These are phyloP conservation scores for Zeus faber DNA, from an alignment of 2,113 vertebrate species.

Conservation along the genomic window DNA sequence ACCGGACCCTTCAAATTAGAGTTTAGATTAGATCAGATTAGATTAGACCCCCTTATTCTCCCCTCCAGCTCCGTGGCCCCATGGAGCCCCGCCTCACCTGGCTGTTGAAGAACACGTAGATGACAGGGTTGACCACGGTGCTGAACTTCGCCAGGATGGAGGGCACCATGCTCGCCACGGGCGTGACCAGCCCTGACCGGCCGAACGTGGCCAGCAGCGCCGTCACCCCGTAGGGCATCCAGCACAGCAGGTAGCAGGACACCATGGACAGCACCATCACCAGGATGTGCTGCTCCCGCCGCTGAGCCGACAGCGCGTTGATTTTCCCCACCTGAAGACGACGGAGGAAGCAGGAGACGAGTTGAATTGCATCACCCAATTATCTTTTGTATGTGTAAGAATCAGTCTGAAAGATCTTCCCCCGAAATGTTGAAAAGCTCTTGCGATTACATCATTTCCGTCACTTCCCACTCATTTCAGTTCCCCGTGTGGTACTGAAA, in stretches of 20 bases:
- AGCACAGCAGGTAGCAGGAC: slow-evolving; percentile 80
- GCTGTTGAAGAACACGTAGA: slow-evolving; percentile 86
- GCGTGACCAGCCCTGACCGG: slow-evolving; percentile 74
- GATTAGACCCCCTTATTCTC: neutral
- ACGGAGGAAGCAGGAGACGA: neutral
- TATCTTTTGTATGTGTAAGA: no score
- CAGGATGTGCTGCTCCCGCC: slow-evolving; percentile 79
- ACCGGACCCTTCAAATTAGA: no score
- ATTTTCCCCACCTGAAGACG: slow-evolving; percentile 76
- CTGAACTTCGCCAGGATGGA: slow-evolving; percentile 85
- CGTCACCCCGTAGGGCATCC: slow-evolving; percentile 82
- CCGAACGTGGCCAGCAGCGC: slow-evolving; percentile 82
- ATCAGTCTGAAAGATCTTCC: no score
- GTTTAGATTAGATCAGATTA: no score
- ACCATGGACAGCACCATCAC: slow-evolving; percentile 82
- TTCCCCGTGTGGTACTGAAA: no score
- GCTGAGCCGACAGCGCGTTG: slow-evolving; percentile 74
- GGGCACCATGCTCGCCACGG: slow-evolving; percentile 77
- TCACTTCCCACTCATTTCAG: no score
- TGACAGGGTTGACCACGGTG: slow-evolving; percentile 83
- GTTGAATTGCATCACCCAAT: no score
- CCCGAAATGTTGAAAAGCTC: no score
- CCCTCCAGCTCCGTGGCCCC: neutral
- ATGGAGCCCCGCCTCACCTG: slow-evolving; percentile 64
- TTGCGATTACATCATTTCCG: no score